These are phyloP conservation scores for Trissoscelio sp. DNA, from an alignment of 2,888 invertebrate species.

Conservation along the genomic window DNA sequence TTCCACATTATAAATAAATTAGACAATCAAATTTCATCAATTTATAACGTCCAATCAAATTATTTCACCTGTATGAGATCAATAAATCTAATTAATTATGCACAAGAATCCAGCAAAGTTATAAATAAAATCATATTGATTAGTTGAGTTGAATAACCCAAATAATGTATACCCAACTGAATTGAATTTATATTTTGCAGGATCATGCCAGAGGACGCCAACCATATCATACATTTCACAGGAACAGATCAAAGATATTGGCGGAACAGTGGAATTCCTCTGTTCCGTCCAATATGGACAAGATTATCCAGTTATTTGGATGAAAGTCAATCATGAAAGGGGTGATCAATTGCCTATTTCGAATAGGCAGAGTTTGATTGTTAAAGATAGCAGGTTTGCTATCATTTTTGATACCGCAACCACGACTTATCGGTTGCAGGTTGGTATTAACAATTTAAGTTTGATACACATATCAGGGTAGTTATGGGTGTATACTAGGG, in stretches of 20 bases:
- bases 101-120: not conserved
- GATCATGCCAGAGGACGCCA: constrained; percentile 89
- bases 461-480: too few species aligned
- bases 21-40: too few species aligned
- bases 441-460: constrained; percentile 77
- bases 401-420: constrained; percentile 91
- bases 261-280: constrained; percentile 93
- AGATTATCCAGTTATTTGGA: constrained; percentile 94
- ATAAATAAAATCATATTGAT: not conserved
- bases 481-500: too few species aligned
- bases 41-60: too few species aligned
- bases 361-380: constrained; percentile 91
- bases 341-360: constrained; percentile 92
- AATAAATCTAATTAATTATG: not conserved
- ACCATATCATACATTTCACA: constrained; percentile 96
- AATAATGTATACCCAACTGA: too few species aligned
- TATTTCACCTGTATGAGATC: too few species aligned
- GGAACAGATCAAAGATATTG: constrained; percentile 96
- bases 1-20: too few species aligned
- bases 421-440: constrained; percentile 91
- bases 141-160: not conserved
- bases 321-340: constrained; percentile 86
- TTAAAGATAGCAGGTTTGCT: constrained; percentile 93
- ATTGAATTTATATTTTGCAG: too few species aligned
- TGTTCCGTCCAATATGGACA: constrained; percentile 95